Conservation (phyloP, 1,140 invertebrate genomes). For the Zophobas morio region DNA sequence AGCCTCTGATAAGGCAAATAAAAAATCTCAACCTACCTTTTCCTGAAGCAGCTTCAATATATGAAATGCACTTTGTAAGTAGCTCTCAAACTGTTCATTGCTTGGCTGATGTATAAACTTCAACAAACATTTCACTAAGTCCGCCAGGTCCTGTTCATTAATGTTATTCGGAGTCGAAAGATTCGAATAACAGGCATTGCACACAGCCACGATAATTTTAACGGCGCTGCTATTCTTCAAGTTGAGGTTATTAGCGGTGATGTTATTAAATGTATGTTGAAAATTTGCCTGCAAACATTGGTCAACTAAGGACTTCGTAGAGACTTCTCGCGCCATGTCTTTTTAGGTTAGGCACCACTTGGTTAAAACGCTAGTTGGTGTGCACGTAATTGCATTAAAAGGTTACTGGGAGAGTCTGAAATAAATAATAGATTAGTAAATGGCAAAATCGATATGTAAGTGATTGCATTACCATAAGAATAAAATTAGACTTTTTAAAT, state of each 20-base stretch:
- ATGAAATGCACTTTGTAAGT: background rate
- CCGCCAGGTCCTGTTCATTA: conserved; percentile 11
- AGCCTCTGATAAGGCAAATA: too few relatives aligned
- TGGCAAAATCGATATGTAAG: too few relatives aligned
- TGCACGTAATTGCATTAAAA: too few relatives aligned
- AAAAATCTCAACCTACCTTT: conserved; percentile 12
- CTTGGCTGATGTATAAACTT: background rate
- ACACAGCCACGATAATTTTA: background rate
- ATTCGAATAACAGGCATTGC: background rate
- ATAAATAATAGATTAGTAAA: too few relatives aligned
- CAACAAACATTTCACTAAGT: background rate
- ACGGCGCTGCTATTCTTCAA: background rate
- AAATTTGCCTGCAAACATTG: background rate
- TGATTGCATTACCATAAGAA: too few relatives aligned
- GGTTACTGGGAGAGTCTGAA: too few relatives aligned
- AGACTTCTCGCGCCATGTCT: background rate
- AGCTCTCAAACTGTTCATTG: background rate
- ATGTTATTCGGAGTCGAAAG: conserved; percentile 9
- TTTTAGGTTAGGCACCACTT: too few relatives aligned
- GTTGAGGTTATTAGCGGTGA: background rate
- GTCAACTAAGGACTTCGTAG: background rate
- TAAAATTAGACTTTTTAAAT: too few relatives aligned
- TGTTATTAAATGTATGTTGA: background rate
- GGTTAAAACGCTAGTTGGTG: too few relatives aligned
- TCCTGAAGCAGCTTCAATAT: conserved; percentile 22